phyloP scores from a whole-genome alignment of 2,797 vertebrate species.

The Balearica regulorum region DNA sequence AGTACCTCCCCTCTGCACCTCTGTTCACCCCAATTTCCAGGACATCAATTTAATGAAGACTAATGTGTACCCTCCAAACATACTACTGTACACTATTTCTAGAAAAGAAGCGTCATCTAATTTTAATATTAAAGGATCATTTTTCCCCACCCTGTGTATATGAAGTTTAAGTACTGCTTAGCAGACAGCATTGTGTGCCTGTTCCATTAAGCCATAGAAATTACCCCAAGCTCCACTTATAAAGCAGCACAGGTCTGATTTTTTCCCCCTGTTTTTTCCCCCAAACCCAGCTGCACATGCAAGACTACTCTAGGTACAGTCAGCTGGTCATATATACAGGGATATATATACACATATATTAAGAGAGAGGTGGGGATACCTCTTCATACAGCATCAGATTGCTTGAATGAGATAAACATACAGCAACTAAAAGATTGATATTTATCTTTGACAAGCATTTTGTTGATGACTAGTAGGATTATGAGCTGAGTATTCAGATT shows the following conservation, averaged over 20 bases:
- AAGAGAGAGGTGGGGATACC: neutral
- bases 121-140: slow-evolving; percentile 33
- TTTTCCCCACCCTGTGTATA: neutral
- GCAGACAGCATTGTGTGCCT: neutral
- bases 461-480: neutral
- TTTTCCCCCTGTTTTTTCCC: too few species aligned
- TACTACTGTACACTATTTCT: neutral
- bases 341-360: too few species aligned
- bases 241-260: neutral
- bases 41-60: slow-evolving; percentile 21
- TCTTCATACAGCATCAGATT: neutral
- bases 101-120: neutral
- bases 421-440: neutral
- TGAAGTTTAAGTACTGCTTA: neutral
- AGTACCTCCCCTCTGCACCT: neutral
- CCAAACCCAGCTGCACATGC: neutral
- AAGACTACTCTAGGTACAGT: neutral
- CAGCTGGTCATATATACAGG: neutral
- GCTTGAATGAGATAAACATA: neutral
- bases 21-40: slow-evolving; percentile 26
- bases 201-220: neutral
- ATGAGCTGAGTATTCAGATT: neutral
- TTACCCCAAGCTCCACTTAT: neutral
- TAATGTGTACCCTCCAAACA: slow-evolving; percentile 31
- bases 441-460: neutral